phyloP scores from a whole-genome alignment of 2,797 vertebrate species.

The Coreius guichenoti region DNA sequence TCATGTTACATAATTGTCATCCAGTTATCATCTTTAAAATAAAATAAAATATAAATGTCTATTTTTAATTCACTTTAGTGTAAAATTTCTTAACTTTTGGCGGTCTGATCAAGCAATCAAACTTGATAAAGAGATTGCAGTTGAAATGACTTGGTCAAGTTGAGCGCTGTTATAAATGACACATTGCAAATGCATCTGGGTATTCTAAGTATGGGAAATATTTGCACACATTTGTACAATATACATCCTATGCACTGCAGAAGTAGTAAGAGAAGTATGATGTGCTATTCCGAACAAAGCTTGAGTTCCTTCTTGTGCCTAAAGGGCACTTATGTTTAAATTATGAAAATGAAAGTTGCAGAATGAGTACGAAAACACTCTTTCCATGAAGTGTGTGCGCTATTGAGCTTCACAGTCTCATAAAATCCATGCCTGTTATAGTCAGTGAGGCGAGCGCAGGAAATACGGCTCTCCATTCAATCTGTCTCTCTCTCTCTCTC shows the following conservation, averaged over 20 bases:
- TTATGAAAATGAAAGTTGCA: constrained; percentile 22
- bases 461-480: constrained; percentile 41
- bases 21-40: background rate
- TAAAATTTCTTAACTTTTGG: background rate
- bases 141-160: background rate
- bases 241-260: background rate
- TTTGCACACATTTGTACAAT: background rate
- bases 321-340: constrained; percentile 15
- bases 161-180: background rate
- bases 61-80: background rate
- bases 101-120: background rate
- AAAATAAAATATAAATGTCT: background rate
- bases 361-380: background rate
- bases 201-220: background rate
- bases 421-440: constrained; percentile 65
- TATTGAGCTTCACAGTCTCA: constrained; percentile 65
- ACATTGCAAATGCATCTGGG: background rate
- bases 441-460: constrained; percentile 48
- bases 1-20: background rate
- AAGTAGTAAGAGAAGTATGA: background rate
- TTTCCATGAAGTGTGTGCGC: constrained; percentile 14
- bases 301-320: background rate
- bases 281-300: background rate
- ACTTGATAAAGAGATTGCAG: no score
- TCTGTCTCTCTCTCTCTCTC: constrained; percentile 7